Conservation (phyloP, 2,113 vertebrate genomes). For the Aspiorhynchus laticeps region DNA sequence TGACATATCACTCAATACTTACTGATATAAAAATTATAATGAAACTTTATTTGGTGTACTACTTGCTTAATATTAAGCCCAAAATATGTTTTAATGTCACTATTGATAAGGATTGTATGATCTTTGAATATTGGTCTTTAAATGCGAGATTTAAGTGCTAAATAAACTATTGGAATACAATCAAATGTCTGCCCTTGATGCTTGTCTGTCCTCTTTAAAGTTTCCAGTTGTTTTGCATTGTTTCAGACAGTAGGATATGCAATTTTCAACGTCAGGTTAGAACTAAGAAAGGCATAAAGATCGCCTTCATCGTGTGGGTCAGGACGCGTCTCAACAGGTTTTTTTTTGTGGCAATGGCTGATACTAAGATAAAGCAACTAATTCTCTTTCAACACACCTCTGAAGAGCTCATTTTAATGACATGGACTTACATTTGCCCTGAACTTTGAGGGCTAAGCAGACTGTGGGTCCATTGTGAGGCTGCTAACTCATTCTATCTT, state of each 20-base stretch:
- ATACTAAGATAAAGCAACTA: conserved; percentile 57
- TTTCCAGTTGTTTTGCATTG: background rate
- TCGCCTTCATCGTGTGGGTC: conserved; percentile 77
- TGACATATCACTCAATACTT: no score
- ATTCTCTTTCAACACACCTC: conserved; percentile 69
- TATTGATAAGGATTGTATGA: no score
- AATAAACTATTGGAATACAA: background rate
- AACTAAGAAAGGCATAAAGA: conserved; percentile 65
- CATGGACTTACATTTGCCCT: conserved; percentile 58
- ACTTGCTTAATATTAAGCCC: no score
- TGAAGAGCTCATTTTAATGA: conserved; percentile 57
- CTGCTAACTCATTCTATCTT: conserved; percentile 27
- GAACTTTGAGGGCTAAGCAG: conserved; percentile 54
- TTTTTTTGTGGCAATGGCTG: conserved; percentile 50
- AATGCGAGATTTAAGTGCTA: background rate
- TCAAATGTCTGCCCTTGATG: background rate
- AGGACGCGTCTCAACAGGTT: conserved; percentile 72
- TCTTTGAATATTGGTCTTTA: no score
- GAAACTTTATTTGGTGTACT: no score
- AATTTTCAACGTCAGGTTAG: conserved; percentile 66
- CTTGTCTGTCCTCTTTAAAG: background rate
- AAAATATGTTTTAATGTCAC: no score
- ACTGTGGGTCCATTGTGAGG: conserved; percentile 20
- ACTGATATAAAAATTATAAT: no score
- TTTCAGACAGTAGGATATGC: conserved; percentile 54